Evolutionary conservation across 2,113 vertebrate genomes (phyloP).

Genomic region (Solea senegalensis): DNA sequence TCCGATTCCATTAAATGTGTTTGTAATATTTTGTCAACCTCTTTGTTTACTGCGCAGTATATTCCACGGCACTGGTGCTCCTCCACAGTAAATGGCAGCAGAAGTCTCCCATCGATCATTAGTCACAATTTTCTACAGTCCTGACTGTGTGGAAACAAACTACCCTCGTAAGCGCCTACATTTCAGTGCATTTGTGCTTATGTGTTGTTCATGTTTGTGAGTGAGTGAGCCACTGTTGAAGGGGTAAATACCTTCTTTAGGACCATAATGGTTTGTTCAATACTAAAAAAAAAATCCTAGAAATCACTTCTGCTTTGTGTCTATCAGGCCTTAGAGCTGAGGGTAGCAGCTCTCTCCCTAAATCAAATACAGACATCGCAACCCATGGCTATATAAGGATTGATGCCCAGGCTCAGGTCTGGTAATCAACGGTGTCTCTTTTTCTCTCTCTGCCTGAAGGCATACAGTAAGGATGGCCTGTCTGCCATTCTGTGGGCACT

Average conservation of each 20-base stretch:
- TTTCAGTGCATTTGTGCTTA: background rate
- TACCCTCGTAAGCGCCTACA: background rate
- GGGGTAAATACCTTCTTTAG: slow-evolving; percentile 9
- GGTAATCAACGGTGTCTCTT: slow-evolving; percentile 40
- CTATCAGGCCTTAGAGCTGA: slow-evolving; percentile 9
- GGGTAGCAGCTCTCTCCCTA: slow-evolving; percentile 16
- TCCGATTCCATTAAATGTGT: slow-evolving; percentile 10
- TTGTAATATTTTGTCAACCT: background rate
- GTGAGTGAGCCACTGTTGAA: background rate
- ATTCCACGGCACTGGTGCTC: background rate
- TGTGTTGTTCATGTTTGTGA: slow-evolving; percentile 18
- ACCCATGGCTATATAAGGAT: slow-evolving; percentile 28
- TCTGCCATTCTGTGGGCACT: slow-evolving; percentile 17
- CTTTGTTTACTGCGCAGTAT: background rate
- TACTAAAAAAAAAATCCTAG: slow-evolving; percentile 27
- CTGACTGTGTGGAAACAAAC: slow-evolving; percentile 20
- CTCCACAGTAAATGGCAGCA: slow-evolving; percentile 17
- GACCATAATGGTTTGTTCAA: slow-evolving; percentile 32
- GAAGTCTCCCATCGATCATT: slow-evolving; percentile 38
- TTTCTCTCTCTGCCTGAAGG: slow-evolving; percentile 8
- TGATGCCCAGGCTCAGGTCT: slow-evolving; percentile 35
- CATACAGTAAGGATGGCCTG: slow-evolving; percentile 41
- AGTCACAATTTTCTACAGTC: slow-evolving; percentile 24
- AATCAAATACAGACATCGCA: slow-evolving; percentile 46
- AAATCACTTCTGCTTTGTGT: slow-evolving; percentile 35